Base-by-base conservation (phyloP, 2,888 invertebrate species). In the Eurois occulta region DNA sequence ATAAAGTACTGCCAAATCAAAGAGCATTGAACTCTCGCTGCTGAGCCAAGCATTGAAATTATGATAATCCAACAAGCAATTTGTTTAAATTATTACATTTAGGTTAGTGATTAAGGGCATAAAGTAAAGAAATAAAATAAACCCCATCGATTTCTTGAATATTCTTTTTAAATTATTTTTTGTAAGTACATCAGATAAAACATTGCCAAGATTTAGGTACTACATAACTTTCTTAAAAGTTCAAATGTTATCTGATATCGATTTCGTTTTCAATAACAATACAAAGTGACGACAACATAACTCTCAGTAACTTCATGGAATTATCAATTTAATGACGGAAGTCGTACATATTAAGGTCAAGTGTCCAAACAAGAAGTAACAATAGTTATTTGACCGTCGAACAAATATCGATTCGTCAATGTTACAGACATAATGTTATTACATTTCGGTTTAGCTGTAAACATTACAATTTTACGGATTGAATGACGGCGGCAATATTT, bases 321-420 rank as follows among this genome's bases (percentile, higher is more conserved):
- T 72, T 46, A 77, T 75, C 52, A 75, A 41, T 55, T 52, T 35
- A 74, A 73, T 70, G 69, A 66, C 62, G 58, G 66, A 67, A 72
- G 67, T 41, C 8, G 35, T 72, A 64, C 41, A 62, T 66, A 60
- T 58, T 69, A 64, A 67, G 67, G 71, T 71, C 62, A 71, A 67
- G 58, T 58, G 21, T 16, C 43, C 16, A 18, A 21, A 52, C 38
- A 48, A 60, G 28, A 60, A 82, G 52, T 46, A 41, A 62, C 28
- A 67, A 77, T 48, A 67, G 10, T 1, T 16, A 35, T 55, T 75
- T 62, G 62, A 32, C 18, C 41, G 7, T 71, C 55, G 32, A 67
- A 80, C 28, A 70, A 66, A 67, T 43, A 70, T 48, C 10, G 13
- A 75, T 80, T 81, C 0, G 66, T 66, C 32, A 60, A 35, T 69